A percentile compares a stretch with the other conserved stretches of the same genome.
phyloP scores from a whole-genome alignment of 2,888 invertebrate genomes.

The Bunonema sp. region DNA sequence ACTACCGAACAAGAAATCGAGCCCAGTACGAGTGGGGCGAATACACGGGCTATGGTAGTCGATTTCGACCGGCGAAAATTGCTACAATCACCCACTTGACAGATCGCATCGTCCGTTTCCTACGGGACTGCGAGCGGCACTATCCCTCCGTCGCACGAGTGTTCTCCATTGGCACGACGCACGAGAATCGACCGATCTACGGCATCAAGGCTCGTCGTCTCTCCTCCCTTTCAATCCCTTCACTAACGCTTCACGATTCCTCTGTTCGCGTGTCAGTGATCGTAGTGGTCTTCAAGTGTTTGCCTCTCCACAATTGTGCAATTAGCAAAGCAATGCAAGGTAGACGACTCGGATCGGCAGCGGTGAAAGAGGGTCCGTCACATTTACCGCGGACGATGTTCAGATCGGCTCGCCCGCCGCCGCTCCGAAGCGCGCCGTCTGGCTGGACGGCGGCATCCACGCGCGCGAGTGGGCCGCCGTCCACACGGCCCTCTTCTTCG shows the following conservation, averaged over 20 bases:
- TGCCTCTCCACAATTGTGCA: neutral
- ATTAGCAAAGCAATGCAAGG: too few species aligned
- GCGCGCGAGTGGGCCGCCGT: conserved; percentile 41
- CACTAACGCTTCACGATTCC: neutral
- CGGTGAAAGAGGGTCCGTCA: too few species aligned
- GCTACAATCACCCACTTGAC: neutral
- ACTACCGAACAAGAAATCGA: too few species aligned
- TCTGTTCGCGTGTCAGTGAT: neutral
- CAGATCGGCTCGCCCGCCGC: conserved; percentile 27
- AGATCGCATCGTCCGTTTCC: too few species aligned
- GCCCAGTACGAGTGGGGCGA: conserved; percentile 3
- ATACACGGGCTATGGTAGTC: neutral
- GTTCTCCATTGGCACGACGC: conserved; percentile 31
- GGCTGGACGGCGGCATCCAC: conserved; percentile 43
- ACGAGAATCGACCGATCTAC: conserved; percentile 31
- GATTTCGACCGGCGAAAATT: neutral
- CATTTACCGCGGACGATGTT: too few species aligned
- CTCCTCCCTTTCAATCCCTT: neutral
- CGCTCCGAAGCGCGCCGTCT: conserved; percentile 25
- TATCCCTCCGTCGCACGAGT: conserved; percentile 34
- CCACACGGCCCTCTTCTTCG: conserved; percentile 40
- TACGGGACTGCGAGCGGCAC: neutral
- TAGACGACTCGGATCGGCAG: too few species aligned
- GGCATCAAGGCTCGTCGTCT: conserved; percentile 23
- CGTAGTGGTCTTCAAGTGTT: too few species aligned